Conservation (phyloP, 2,113 vertebrate species). For the Nyctibius bracteatus region DNA sequence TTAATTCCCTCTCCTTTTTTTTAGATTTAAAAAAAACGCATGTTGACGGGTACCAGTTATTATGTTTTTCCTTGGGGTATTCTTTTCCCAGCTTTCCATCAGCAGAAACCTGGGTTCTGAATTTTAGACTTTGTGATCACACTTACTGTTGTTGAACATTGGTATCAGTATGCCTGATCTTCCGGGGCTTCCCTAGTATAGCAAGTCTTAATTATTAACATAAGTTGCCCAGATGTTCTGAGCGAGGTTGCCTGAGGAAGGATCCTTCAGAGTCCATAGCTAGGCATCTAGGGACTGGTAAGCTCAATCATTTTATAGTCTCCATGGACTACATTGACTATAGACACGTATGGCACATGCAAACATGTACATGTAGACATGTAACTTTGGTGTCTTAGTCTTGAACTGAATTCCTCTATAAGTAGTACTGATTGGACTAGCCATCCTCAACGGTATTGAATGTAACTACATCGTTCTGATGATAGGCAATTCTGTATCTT, state of each 20-base stretch:
- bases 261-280: background rate
- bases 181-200: background rate
- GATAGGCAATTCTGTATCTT: background rate
- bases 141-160: background rate
- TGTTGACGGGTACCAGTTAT: background rate
- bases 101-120: background rate
- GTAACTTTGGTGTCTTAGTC: background rate
- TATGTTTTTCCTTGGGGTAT: background rate
- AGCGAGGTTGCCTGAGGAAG: background rate
- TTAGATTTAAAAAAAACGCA: background rate
- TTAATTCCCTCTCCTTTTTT: background rate
- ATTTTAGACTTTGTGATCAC: background rate
- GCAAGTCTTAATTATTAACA: background rate
- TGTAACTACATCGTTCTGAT: background rate
- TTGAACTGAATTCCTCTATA: background rate
- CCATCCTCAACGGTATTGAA: background rate
- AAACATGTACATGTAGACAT: background rate
- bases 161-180: background rate
- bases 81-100: background rate
- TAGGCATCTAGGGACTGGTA: background rate
- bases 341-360: background rate
- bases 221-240: background rate
- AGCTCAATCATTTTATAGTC: background rate
- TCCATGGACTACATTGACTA: background rate
- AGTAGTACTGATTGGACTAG: background rate